Evolutionary conservation across 2,113 vertebrate species (phyloP), one percentile per base, ranked within the genome.

Genomic region (Holacanthus passer): DNA sequence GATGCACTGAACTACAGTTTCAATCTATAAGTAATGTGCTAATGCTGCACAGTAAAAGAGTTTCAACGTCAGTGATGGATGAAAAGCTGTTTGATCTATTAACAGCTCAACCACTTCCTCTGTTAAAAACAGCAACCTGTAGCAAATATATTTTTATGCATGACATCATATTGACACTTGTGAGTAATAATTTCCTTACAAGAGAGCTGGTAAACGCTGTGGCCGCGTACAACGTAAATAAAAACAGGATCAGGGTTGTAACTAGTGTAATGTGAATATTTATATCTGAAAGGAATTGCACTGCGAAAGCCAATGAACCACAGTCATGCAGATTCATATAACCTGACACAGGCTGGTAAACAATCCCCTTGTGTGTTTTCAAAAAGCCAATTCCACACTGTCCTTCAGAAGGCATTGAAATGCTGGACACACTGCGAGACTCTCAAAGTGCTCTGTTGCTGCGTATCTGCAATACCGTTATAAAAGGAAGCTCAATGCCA

Each of bases 341-440:
- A 67, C 41, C 20, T 59, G 59, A 65, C 53, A 22, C 27, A 31
- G 82, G 47, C 31, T 39, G 24, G 17, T 64, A 35, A 27, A 53
- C n/a, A 77, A 84, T 79, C 27, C 50, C 78, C 73, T 78, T 52
- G 31, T 81, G 64, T 79, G 65, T 27, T 69, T 85, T 83, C 64
- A 81, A 65, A 83, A 75, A 82, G 43, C 56, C 76, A 74, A 65
- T 75, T 87, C 52, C 60, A 48, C 71, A 20, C 37, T 71, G 75
- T 84, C 86, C 84, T 88, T 85, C 76, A 77, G 56, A 24, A 48
- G 67, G 0, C 59, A 80, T 89, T 83, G 70, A 84, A 80, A 79
- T 80, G 71, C 83, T 66, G 67, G 53, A 73, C 56, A 73, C 71
- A 35, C 29, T 10, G 37, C 70, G 35, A 72, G 45, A 60, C 62